Evolutionary conservation across 2,888 invertebrate species (phyloP), one percentile per base, ranked within the genome.

Genomic region (Drosophila flavopinicola): DNA sequence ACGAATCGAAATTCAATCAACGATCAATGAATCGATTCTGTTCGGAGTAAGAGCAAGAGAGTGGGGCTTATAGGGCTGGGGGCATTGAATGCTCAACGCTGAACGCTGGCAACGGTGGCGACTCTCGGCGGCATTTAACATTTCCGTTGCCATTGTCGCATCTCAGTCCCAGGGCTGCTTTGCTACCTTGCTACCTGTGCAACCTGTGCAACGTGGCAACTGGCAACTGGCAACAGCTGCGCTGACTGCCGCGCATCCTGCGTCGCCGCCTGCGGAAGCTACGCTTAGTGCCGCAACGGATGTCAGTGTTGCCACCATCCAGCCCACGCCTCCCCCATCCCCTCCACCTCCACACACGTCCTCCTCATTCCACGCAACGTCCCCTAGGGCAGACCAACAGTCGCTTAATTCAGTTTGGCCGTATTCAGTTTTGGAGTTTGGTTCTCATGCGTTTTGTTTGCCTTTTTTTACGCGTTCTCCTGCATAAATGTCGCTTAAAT

Each of bases 1-100:
- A 79, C 69, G 80, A 71, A 85, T 75, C 68, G 77, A 70, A 87
- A 87, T 80, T 84, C 88, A 87, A 84, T 84, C 84, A 84, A 77
- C 84, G 80, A 87, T 87, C 88, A 86, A 85, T 88, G 88, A 73
- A 78, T 54, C 56, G 63, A 54, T 38, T 44, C 66, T n/a, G 56
- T 45, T 42, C 44, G 35, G 49, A 38, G 24, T 15, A 6, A 17
- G 37, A 7, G 37, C 1, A 10, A 10, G 35, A 9, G 29, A 9
- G 27, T 37, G 23, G 17, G 10, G 66, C 57, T 42, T 38, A 41
- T 27, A 33, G 67, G 51, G 48, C 54, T 51, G 25, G 35, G 63
- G 32, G 44, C 33, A n/a, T 17, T 27, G 42, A 39, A 38, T 54
- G 37, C 33, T n/a, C n/a, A n/a, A n/a, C n/a, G n/a, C n/a, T n/a